Conservation (phyloP, 2,888 invertebrate genomes). For the Hypselothyrea guttata region DNA sequence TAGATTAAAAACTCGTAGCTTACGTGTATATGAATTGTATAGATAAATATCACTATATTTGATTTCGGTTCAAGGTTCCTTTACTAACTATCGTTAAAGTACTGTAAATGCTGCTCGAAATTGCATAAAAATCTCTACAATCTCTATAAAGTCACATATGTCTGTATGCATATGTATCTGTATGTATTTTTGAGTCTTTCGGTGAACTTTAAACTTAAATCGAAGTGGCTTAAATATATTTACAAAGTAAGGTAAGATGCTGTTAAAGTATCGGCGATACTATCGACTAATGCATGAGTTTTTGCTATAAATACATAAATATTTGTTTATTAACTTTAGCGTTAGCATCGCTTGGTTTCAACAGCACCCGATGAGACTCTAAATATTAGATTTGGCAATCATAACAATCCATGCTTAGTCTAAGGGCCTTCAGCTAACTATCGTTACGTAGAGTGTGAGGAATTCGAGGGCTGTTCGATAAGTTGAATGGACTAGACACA, state of each 20-base stretch:
- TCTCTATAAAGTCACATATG: constrained; percentile 32
- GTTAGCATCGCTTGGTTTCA: background rate
- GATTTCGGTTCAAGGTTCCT: constrained; percentile 69
- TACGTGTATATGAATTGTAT: constrained; percentile 41
- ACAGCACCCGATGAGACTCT: constrained; percentile 42
- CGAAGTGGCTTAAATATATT: constrained; percentile 36
- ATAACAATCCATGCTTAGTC: constrained; percentile 47
- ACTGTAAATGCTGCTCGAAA: constrained; percentile 10
- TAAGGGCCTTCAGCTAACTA: constrained; percentile 52
- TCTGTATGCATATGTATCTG: constrained; percentile 27
- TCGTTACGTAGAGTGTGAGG: constrained; percentile 27
- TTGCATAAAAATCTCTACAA: constrained; percentile 39
- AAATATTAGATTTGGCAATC: constrained; percentile 64
- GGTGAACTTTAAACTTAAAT: constrained; percentile 45
- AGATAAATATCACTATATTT: constrained; percentile 77
- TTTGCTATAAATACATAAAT: background rate
- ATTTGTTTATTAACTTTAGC: background rate
- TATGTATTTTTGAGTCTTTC: constrained; percentile 40
- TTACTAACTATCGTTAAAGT: constrained; percentile 30
- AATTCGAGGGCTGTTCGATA: constrained; percentile 39
- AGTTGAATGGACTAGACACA: constrained; percentile 36
- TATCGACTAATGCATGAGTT: background rate
- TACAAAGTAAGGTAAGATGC: constrained; percentile 18
- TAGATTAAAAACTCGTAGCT: constrained; percentile 25
- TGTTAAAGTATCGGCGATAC: background rate